A percentile compares a stretch with the other conserved stretches of the same genome.
Conservation (phyloP, 2,888 invertebrate genomes). For the Polyploca ridens region DNA sequence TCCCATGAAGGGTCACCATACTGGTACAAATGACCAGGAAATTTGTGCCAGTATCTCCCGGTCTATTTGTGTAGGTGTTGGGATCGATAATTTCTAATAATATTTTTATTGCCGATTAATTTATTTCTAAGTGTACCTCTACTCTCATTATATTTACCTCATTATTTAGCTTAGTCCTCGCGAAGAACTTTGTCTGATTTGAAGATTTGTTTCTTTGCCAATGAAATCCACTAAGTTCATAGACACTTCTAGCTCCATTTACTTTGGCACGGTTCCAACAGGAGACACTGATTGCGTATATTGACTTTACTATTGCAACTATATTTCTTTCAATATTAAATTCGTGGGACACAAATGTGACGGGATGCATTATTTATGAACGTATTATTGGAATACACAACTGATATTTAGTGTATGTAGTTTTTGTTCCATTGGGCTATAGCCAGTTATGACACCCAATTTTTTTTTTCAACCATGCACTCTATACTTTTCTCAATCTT, state of each 20-base stretch:
- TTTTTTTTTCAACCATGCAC: no score
- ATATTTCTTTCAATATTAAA: slow-evolving; percentile 62
- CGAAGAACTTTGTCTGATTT: slow-evolving; percentile 12
- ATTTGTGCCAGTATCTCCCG: no score
- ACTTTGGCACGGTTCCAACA: slow-evolving; percentile 60
- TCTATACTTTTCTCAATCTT: no score
- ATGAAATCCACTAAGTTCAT: slow-evolving; percentile 64
- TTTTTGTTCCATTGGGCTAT: no score
- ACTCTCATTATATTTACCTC: neutral
- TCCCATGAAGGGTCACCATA: no score
- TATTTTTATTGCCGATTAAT: no score
- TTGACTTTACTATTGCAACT: slow-evolving; percentile 63
- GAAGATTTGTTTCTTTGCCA: slow-evolving; percentile 61
- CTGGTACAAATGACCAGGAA: no score
- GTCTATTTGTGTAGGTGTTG: no score
- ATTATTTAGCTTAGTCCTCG: slow-evolving; percentile 11
- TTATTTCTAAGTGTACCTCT: neutral
- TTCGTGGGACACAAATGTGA: slow-evolving; percentile 40
- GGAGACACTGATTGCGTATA: slow-evolving; percentile 64
- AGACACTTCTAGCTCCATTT: slow-evolving; percentile 46
- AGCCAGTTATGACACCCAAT: no score
- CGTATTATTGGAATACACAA: neutral
- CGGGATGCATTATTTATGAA: slow-evolving; percentile 28
- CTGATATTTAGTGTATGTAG: no score
- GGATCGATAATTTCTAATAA: no score